Evolutionary conservation across 2,797 vertebrate genomes (phyloP), one percentile per base, ranked within the genome.

Genomic region (Sylvia borin): DNA sequence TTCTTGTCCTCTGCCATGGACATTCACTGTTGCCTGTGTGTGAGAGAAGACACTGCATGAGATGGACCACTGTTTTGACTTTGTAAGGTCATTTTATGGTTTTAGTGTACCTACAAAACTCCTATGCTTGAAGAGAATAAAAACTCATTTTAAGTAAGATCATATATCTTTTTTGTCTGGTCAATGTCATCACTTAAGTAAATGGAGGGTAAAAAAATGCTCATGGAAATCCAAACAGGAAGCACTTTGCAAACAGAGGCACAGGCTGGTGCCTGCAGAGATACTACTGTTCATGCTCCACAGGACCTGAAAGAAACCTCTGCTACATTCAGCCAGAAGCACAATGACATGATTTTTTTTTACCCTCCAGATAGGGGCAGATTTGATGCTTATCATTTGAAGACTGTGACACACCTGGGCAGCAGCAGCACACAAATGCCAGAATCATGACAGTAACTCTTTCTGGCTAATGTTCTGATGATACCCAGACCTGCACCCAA

Each of bases 191-290:
- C 93, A 90, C 80, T 90, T 78, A 84, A 88, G 85, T 77, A 96
- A 97, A 88, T 82, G 85, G 77, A 88, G 76, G 58, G 83, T 92
- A 73, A 95, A 95, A 95, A 92, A 47, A 88, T 81, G 95, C 77
- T 92, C 53, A 64, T 85, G 93, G 85, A 96, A 96, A 96, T 93
- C 70, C 90, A 95, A 96, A 95, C 94, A 95, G 88, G 88, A 95
- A 96, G 74, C 88, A 73, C 76, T 92, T 72, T 70, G 74, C 88
- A 95, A 95, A 95, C 68, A 92, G 55, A 86, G 48, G 64, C 80
- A 82, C 92, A 90, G 80, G 88, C 77, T 81, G 73, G 83, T 95
- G 83, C 90, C 90, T 92, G 88, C 90, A 84, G 76, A 95, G 36
- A 60, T 88, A 45, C 85, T 81, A 16, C 67, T 82, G 67, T 95